Conservation (phyloP, 2,888 invertebrate genomes). For the Erebia ligea region DNA sequence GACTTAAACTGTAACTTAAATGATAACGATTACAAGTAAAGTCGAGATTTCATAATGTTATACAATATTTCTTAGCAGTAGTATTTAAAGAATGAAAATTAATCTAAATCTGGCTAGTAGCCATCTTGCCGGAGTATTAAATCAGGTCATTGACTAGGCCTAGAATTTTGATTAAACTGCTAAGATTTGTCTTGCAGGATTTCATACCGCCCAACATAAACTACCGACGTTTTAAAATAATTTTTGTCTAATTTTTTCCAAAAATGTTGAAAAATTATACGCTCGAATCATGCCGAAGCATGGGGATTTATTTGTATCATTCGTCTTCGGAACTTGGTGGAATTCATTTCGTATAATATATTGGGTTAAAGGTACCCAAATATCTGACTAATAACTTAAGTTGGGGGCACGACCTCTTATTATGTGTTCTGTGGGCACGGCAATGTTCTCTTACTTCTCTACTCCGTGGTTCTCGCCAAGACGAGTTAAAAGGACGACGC, state of each 20-base stretch:
- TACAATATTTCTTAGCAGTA: neutral
- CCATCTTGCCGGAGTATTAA: constrained; percentile 58
- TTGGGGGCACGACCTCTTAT: too few species aligned
- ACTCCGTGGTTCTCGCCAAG: too few species aligned
- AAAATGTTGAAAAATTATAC: neutral
- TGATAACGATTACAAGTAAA: neutral
- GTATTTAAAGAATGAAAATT: constrained; percentile 35
- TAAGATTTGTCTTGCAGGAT: constrained; percentile 1
- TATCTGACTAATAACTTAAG: too few species aligned
- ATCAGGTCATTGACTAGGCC: constrained; percentile 49
- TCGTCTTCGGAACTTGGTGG: neutral
- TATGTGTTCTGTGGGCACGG: too few species aligned
- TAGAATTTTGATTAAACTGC: constrained; percentile 14
- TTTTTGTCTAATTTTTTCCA: neutral
- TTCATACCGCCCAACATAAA: neutral
- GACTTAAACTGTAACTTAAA: neutral
- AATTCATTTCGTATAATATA: too few species aligned
- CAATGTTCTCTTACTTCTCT: too few species aligned
- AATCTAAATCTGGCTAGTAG: constrained; percentile 61
- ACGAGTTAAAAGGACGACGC: too few species aligned
- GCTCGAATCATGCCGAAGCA: neutral
- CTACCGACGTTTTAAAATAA: neutral
- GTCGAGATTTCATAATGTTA: constrained; percentile 12
- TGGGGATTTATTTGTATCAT: neutral
- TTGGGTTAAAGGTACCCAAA: too few species aligned